phyloP scores from a whole-genome alignment of 2,113 vertebrate genomes.

The Macrotis lagotis region DNA sequence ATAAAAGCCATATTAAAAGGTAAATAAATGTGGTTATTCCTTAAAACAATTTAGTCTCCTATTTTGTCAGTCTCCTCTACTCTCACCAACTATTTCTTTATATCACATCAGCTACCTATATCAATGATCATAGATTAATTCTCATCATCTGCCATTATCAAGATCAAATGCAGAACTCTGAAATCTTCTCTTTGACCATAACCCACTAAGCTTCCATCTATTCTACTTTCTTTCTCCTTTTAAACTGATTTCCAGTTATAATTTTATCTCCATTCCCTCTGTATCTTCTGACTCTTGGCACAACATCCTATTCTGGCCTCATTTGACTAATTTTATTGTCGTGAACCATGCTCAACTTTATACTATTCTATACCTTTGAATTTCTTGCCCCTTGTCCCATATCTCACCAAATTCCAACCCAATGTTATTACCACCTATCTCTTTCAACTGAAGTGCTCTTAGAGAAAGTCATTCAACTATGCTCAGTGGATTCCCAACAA shows the following conservation, averaged over 20 bases:
- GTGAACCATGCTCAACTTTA: not conserved
- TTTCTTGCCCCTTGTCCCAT: not conserved
- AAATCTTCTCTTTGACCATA: not conserved
- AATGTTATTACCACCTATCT: not conserved
- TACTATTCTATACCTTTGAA: not conserved
- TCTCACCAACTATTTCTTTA: not conserved
- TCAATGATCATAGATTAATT: not conserved
- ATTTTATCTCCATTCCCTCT: too few relatives aligned
- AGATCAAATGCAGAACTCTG: not conserved
- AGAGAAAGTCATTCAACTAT: not conserved
- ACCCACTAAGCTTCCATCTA: not conserved
- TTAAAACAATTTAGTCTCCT: too few relatives aligned
- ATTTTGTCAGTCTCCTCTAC: too few relatives aligned
- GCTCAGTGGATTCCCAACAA: not conserved
- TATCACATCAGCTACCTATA: not conserved
- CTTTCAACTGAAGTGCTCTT: not conserved
- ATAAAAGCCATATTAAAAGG: too few relatives aligned
- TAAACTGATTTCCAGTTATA: too few relatives aligned
- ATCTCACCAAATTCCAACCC: not conserved
- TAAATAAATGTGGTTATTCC: too few relatives aligned
- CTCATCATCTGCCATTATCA: not conserved
- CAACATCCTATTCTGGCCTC: not conserved
- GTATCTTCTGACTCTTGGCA: too few relatives aligned
- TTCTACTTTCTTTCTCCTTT: too few relatives aligned
- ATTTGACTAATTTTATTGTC: not conserved